Evolutionary conservation across 30 jellyfish, hydroid and myxozoan species (phyloP).

Genomic region (Rhopilema esculentum): DNA sequence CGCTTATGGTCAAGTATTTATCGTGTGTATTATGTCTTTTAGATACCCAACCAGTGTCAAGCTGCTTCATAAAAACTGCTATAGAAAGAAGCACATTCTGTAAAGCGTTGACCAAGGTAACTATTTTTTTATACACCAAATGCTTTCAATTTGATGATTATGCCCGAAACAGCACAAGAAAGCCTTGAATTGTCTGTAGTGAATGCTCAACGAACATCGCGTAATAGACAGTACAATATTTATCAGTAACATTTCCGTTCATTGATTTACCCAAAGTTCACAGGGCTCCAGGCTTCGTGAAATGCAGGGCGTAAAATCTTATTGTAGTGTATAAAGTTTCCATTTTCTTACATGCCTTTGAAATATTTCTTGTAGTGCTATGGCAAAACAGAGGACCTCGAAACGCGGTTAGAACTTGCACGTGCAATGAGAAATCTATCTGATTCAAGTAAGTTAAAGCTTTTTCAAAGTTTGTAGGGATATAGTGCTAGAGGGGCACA

Average conservation of each 20-base stretch:
- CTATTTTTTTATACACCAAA: background rate
- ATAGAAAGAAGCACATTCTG: constrained; percentile 63
- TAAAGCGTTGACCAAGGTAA: constrained; percentile 48
- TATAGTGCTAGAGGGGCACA: too few species aligned
- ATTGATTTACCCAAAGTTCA: too few species aligned
- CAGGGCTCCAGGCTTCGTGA: too few species aligned
- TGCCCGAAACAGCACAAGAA: too few species aligned
- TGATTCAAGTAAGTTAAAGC: constrained; percentile 44
- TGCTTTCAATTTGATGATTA: background rate
- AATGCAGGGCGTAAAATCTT: too few species aligned
- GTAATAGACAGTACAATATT: too few species aligned
- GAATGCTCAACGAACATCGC: too few species aligned
- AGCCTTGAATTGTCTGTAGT: too few species aligned
- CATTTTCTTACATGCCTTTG: background rate
- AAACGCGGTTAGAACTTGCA: constrained; percentile 56
- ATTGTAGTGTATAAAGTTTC: background rate
- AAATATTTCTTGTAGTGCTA: constrained; percentile 27
- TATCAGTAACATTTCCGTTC: too few species aligned
- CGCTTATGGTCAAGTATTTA: background rate
- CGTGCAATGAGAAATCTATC: constrained; percentile 54
- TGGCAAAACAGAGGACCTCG: constrained; percentile 29
- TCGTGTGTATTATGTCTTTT: background rate
- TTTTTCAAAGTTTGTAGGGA: background rate
- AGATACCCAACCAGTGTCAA: constrained; percentile 51
- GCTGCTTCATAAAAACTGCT: constrained; percentile 40